phyloP scores from a whole-genome alignment of 1,140 invertebrate species.

The Mesaphorura yosii region DNA sequence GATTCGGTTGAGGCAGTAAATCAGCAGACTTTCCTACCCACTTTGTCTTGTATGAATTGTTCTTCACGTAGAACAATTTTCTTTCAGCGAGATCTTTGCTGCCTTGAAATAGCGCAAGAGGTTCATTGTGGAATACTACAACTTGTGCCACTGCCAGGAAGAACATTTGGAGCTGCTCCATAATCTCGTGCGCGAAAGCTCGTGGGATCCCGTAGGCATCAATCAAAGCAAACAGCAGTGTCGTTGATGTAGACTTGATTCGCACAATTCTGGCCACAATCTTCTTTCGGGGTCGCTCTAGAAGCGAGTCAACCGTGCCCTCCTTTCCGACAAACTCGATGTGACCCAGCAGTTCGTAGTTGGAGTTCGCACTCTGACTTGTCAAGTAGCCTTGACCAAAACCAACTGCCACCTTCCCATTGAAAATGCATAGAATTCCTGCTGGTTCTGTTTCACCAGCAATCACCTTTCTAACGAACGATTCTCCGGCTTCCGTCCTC shows the following conservation, averaged over 20 bases:
- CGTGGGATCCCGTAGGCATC: conserved; percentile 12
- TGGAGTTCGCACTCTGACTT: no score
- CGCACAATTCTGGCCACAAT: conserved; percentile 2
- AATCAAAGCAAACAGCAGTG: conserved; percentile 14
- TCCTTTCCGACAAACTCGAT: conserved; percentile 12
- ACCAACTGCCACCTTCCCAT: conserved; percentile 20
- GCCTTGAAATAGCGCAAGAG: neutral
- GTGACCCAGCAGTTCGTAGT: conserved; percentile 5
- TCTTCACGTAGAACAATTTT: conserved; percentile 5
- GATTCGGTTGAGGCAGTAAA: conserved; percentile 9
- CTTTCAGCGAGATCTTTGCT: neutral
- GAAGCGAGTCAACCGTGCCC: conserved; percentile 13
- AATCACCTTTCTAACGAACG: no score
- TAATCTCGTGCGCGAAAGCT: conserved; percentile 10
- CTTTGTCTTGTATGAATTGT: neutral
- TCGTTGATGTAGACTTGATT: neutral
- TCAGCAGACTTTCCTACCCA: neutral
- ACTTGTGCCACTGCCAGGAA: no score
- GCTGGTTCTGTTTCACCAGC: neutral
- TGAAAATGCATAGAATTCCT: conserved; percentile 13
- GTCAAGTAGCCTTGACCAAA: conserved; percentile 17
- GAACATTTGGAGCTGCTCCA: no score
- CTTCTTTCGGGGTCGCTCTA: conserved; percentile 8
- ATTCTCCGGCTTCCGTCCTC: no score
- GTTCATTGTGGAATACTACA: conserved; percentile 21